A percentile compares a stretch with the other conserved stretches of the same genome.
phyloP scores from a whole-genome alignment of 2,888 invertebrate genomes.

The Cacoxenus indagator region DNA sequence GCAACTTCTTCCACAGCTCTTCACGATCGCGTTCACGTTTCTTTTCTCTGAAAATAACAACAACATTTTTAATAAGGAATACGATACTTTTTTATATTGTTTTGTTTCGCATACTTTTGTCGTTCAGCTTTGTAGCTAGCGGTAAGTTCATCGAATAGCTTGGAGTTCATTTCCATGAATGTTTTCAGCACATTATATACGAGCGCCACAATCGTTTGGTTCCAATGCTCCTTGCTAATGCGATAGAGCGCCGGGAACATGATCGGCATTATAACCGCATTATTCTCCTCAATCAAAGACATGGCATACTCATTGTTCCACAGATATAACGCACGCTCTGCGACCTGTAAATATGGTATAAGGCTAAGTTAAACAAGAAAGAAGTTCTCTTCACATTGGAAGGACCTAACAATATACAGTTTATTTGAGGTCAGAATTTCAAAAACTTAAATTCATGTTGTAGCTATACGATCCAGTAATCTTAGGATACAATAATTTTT shows the following conservation, averaged over 20 bases:
- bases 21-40: constrained; percentile 91
- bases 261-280: constrained; percentile 92
- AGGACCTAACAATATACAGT: too few species aligned
- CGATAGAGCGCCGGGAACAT: constrained; percentile 96
- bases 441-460: too few species aligned
- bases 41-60: constrained; percentile 64
- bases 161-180: constrained; percentile 98
- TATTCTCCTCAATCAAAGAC: constrained; percentile 94
- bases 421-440: too few species aligned
- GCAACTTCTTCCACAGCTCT: constrained; percentile 96
- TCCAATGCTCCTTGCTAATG: constrained; percentile 96
- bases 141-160: constrained; percentile 94
- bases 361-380: not conserved
- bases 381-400: too few species aligned
- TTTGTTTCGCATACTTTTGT: constrained; percentile 86
- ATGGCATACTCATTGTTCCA: constrained; percentile 98
- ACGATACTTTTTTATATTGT: not conserved
- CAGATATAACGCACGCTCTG: constrained; percentile 93
- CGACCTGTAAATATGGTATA: constrained; percentile 81
- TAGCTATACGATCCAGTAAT: too few species aligned
- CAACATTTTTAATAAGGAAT: not conserved
- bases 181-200: constrained; percentile 97
- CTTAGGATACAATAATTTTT: too few species aligned
- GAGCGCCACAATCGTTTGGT: constrained; percentile 93
- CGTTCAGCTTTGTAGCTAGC: constrained; percentile 98